Conservation (phyloP, 2,888 invertebrate species). For the Ametastegia equiseti region DNA sequence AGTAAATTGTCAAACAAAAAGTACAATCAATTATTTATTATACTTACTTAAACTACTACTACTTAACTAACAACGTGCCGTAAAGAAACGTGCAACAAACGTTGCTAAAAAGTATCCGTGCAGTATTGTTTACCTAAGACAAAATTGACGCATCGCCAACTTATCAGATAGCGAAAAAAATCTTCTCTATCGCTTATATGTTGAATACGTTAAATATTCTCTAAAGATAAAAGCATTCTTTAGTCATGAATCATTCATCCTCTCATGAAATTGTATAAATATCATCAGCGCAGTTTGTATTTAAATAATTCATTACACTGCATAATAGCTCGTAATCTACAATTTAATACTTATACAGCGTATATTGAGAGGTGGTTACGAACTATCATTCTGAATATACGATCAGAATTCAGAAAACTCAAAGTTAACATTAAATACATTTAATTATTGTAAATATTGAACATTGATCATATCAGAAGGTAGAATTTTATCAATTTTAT, state of each 20-base stretch:
- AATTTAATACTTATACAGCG: background rate
- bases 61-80: constrained; percentile 38
- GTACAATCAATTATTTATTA: constrained; percentile 60
- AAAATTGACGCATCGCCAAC: background rate
- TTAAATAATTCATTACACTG: background rate
- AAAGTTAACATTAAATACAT: constrained; percentile 5
- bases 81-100: constrained; percentile 17
- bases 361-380: constrained; percentile 17
- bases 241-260: background rate
- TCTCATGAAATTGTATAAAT: constrained; percentile 3
- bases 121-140: constrained; percentile 38
- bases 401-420: constrained; percentile 4
- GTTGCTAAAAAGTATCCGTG: background rate
- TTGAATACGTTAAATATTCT: background rate
- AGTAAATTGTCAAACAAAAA: constrained; percentile 58
- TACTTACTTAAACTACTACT: too few relatives aligned
- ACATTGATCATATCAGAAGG: constrained; percentile 27
- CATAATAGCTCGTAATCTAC: background rate
- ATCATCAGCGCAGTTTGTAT: background rate
- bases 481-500: constrained; percentile 35
- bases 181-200: too few relatives aligned
- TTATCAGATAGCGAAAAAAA: constrained; percentile 1
- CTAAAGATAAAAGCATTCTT: constrained; percentile 1
- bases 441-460: constrained; percentile 39
- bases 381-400: background rate